Evolutionary conservation across 1,140 invertebrate species (phyloP), one percentile per base, ranked within the genome.

Genomic region (Tachypleus tridentatus): DNA sequence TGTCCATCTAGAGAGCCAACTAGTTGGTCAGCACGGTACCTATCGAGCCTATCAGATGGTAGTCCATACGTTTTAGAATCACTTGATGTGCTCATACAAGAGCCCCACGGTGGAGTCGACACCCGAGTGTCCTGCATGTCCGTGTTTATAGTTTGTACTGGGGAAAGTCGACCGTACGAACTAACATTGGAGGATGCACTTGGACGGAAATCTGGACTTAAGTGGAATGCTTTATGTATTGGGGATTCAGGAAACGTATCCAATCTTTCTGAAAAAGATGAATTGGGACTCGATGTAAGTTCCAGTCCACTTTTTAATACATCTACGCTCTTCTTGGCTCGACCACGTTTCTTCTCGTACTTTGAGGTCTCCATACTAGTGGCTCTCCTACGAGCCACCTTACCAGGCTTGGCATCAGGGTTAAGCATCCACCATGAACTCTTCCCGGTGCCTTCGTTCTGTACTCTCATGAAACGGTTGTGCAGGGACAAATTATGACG

Each of bases 361-460:
- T 93, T 93, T 54, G 53, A 54, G 66, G 88, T 91, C 67, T 80
- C 78, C 93, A 97, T 95, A 29, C 92, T 94, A 1, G 91, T 91
- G 3, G 94, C 94, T 71, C 94, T 83, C 67, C 94, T 82, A 61
- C 94, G 82, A 0, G 93, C 89, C 4, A 91, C 93, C 77, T 97
- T 97, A 67, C 93, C 93, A 0, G 93, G 91, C 76, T 97, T 95
- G 2, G 94, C 94, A 74, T 98, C 96, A 0, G 94, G 96, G 79
- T 99, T 99, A 72, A 99, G 89, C 85, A 98, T 97, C 97, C 97
- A 99, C 97, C 97, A 99, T 0, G 93, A 98, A 59, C 92, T 97
- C 77, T 99, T 99, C 6, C 97, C 97, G 0, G 97, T 98, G 7
- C 96, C 96, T 77, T 99, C 96, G 78, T 99, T 99, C 76, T 98